These are phyloP conservation scores for Hydropsyche tenuis DNA, from an alignment of 1,140 invertebrate species.

Conservation along the genomic window DNA sequence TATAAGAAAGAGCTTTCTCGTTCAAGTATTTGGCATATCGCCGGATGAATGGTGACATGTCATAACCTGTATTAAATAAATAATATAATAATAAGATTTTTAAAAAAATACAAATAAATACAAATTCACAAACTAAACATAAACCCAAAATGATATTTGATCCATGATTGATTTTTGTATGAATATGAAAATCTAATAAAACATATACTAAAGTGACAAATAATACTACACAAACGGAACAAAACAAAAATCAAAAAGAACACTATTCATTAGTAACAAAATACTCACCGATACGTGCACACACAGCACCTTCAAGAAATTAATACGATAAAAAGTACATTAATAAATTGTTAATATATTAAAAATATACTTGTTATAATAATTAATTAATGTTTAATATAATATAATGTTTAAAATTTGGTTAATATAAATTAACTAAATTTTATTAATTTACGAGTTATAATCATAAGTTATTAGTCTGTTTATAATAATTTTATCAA, in stretches of 20 bases:
- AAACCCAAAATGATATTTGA: no score
- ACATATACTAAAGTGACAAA: background rate
- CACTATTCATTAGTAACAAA: slow-evolving; percentile 26
- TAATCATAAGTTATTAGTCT: slow-evolving; percentile 14
- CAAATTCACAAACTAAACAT: background rate
- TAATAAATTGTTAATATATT: slow-evolving; percentile 17
- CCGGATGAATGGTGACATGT: slow-evolving; percentile 99
- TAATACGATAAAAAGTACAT: slow-evolving; percentile 43
- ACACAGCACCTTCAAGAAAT: slow-evolving; percentile 60
- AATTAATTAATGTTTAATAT: no score
- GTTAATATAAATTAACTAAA: slow-evolving; percentile 16
- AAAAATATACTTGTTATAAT: no score
- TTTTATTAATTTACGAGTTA: slow-evolving; percentile 12
- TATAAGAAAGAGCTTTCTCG: slow-evolving; percentile 97
- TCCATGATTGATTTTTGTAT: no score
- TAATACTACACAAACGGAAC: background rate
- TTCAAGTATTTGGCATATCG: slow-evolving; percentile 99
- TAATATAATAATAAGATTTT: background rate
- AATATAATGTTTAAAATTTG: no score
- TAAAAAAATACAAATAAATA: background rate
- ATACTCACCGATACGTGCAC: slow-evolving; percentile 63
- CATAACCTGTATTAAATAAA: slow-evolving; percentile 79
- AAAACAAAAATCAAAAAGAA: background rate
- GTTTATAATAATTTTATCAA: slow-evolving; percentile 15
- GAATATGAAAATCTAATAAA: background rate